Evolutionary conservation across 2,797 vertebrate genomes (phyloP).

Genomic region (Clamator glandarius): DNA sequence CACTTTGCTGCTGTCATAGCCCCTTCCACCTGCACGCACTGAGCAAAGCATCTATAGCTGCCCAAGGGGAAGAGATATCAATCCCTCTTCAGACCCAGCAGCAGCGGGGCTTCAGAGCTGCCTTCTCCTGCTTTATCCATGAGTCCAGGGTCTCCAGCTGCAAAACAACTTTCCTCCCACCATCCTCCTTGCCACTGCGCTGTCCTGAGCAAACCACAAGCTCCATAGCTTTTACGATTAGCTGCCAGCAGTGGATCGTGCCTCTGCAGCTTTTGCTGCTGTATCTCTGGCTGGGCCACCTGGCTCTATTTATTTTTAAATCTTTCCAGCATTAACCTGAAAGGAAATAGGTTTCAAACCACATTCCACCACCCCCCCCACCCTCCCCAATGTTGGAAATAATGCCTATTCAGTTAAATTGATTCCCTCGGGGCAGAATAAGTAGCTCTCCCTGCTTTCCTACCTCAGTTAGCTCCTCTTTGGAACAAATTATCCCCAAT

Average conservation of each 20-base stretch:
- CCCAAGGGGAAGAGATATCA: neutral
- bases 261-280: neutral
- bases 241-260: neutral
- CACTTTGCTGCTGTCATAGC: rapidly evolving
- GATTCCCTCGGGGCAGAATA: neutral
- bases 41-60: too few species aligned
- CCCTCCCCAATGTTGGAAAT: neutral
- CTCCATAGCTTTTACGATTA: neutral
- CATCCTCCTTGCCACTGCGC: rapidly evolving
- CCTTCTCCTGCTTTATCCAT: neutral
- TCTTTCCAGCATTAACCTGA: constrained; percentile 23
- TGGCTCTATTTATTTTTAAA: constrained; percentile 32
- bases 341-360: neutral
- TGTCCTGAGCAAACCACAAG: neutral
- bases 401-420: neutral
- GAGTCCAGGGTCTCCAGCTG: neutral
- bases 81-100: neutral
- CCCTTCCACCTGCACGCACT: neutral
- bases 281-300: neutral
- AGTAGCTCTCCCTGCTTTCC: neutral
- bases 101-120: neutral
- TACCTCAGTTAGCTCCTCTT: neutral
- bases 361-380: too few species aligned
- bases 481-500: neutral
- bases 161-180: rapidly evolving